Percentiles rank a stretch among this genome's conserved stretches.
These are phyloP conservation scores for Zoanthus solanderi DNA, from an alignment of 92 coral and sea anemone species.

Conservation along the genomic window DNA sequence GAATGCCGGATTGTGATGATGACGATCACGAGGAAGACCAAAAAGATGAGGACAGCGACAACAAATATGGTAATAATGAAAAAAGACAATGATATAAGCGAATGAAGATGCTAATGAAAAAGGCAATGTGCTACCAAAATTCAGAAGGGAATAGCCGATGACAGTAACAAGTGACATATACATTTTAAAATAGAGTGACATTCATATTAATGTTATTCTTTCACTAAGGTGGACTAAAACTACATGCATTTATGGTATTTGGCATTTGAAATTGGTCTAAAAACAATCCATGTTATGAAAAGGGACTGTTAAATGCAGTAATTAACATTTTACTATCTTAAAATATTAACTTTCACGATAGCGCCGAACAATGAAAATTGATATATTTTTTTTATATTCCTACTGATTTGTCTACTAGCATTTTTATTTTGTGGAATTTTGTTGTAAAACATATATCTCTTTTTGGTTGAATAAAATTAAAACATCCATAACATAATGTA, in stretches of 20 bases:
- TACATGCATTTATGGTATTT: not conserved
- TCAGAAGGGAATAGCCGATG: constrained; percentile 3
- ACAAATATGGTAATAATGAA: not conserved
- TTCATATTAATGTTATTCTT: not conserved
- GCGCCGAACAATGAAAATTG: too few species aligned
- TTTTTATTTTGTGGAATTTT: too few species aligned
- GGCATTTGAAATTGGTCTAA: not conserved
- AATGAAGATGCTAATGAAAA: not conserved
- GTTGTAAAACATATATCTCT: not conserved
- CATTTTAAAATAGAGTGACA: not conserved
- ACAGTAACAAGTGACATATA: constrained; percentile 3
- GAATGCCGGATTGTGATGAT: not conserved
- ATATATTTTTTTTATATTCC: too few species aligned
- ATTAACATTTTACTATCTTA: not conserved
- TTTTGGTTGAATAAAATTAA: constrained; percentile 4
- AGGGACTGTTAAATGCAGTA: not conserved
- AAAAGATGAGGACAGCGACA: constrained; percentile 2
- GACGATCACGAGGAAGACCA: not conserved
- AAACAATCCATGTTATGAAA: not conserved
- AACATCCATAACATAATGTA: not conserved
- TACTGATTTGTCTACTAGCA: too few species aligned
- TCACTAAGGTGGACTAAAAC: not conserved
- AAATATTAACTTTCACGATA: too few species aligned
- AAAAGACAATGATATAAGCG: not conserved
- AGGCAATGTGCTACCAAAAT: not conserved